A percentile compares a stretch with the other conserved stretches of the same genome.
Conservation (phyloP, 1,140 invertebrate genomes). For the Tetraneura akinire region DNA sequence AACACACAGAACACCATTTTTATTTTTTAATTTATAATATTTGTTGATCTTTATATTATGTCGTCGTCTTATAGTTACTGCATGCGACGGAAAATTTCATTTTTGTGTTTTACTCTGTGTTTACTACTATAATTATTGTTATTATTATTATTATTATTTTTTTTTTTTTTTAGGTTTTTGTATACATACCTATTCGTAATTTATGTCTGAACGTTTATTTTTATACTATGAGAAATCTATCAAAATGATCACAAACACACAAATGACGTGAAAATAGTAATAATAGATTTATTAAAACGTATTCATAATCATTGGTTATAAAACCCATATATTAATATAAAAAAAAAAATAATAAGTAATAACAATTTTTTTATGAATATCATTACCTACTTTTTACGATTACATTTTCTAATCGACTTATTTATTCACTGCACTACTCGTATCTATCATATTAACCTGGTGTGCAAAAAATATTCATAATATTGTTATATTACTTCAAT, state of each 20-base stretch:
- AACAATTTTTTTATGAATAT: too few relatives aligned
- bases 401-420: too few relatives aligned
- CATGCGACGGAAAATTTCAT: background rate
- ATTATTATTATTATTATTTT: background rate
- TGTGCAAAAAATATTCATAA: too few relatives aligned
- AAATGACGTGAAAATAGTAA: background rate
- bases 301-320: too few relatives aligned
- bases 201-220: background rate
- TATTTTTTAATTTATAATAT: conserved; percentile 2
- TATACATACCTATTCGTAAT: background rate
- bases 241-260: background rate
- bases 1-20: conserved; percentile 17
- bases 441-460: too few relatives aligned
- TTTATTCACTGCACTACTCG: too few relatives aligned
- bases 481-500: too few relatives aligned
- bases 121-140: background rate
- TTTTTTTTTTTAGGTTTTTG: background rate
- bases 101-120: background rate
- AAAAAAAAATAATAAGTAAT: too few relatives aligned
- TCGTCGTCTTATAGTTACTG: conserved; percentile 31
- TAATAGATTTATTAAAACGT: too few relatives aligned
- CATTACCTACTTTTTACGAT: too few relatives aligned
- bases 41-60: background rate
- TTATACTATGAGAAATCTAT: background rate
- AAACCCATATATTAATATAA: too few relatives aligned